Conservation (phyloP, 1,140 invertebrate genomes). For the Meloidogyne floridensis region DNA sequence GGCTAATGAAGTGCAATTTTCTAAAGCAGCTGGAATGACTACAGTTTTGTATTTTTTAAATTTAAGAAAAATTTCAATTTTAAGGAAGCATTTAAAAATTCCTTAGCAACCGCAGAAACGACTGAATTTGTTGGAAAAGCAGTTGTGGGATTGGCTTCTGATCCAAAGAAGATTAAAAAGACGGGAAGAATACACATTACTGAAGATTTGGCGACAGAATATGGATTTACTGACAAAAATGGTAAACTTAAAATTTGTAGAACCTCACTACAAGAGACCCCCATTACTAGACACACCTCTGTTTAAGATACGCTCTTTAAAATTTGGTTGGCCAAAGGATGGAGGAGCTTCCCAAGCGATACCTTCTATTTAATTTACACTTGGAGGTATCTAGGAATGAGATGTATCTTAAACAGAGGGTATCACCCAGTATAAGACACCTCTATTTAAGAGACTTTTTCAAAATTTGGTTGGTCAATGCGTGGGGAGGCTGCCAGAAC, state of each 20-base stretch:
- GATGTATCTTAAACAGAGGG: too few relatives aligned
- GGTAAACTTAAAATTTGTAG: constrained; percentile 19
- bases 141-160: constrained; percentile 42
- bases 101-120: constrained; percentile 25
- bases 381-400: too few relatives aligned
- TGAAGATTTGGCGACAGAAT: constrained; percentile 41
- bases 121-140: constrained; percentile 51
- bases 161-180: constrained; percentile 35
- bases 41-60: neutral
- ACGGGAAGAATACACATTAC: constrained; percentile 42
- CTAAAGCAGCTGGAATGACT: constrained; percentile 22
- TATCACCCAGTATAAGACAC: too few relatives aligned
- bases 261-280: neutral
- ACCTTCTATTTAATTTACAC: too few relatives aligned
- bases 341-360: too few relatives aligned
- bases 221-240: constrained; percentile 43
- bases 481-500: too few relatives aligned
- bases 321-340: too few relatives aligned
- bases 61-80: neutral
- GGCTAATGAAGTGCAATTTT: constrained; percentile 2
- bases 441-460: too few relatives aligned
- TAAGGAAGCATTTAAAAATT: constrained; percentile 29
- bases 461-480: too few relatives aligned
- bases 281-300: too few relatives aligned
- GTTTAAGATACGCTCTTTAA: too few relatives aligned